Evolutionary conservation across 2,113 vertebrate species (phyloP).

Genomic region (Oceanites oceanicus): DNA sequence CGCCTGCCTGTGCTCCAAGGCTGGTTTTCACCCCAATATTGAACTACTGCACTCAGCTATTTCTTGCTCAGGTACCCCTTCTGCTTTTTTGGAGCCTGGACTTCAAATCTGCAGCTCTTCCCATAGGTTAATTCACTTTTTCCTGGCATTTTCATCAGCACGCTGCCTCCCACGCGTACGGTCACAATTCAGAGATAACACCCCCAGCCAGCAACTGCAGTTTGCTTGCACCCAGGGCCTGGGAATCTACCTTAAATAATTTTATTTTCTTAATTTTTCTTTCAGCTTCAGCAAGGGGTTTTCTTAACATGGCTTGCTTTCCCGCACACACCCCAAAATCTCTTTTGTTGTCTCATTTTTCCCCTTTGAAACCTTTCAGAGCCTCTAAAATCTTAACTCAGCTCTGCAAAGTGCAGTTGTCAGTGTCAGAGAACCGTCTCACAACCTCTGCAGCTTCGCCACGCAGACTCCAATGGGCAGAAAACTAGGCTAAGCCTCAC

Average conservation of each 20-base stretch:
- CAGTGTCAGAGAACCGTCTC: not conserved
- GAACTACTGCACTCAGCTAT: fast-evolving
- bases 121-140: not conserved
- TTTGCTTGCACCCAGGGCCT: not conserved
- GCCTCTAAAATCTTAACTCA: not conserved
- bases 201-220: not conserved
- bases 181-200: not conserved
- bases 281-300: not conserved
- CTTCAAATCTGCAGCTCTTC: not conserved
- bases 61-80: not conserved
- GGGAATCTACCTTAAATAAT: not conserved
- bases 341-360: not conserved
- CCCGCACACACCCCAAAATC: too few relatives aligned
- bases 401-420: not conserved
- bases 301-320: not conserved
- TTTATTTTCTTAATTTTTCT: not conserved
- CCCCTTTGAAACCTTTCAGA: not conserved
- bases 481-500: slow-evolving; percentile 26
- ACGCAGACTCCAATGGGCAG: not conserved
- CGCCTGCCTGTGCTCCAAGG: not conserved
- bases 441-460: not conserved
- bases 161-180: fast-evolving
- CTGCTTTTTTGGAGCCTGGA: not conserved
- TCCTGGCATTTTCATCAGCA: fast-evolving
- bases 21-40: not conserved